Evolutionary conservation across 2,113 vertebrate genomes (phyloP).

Genomic region (Grantiella picta): DNA sequence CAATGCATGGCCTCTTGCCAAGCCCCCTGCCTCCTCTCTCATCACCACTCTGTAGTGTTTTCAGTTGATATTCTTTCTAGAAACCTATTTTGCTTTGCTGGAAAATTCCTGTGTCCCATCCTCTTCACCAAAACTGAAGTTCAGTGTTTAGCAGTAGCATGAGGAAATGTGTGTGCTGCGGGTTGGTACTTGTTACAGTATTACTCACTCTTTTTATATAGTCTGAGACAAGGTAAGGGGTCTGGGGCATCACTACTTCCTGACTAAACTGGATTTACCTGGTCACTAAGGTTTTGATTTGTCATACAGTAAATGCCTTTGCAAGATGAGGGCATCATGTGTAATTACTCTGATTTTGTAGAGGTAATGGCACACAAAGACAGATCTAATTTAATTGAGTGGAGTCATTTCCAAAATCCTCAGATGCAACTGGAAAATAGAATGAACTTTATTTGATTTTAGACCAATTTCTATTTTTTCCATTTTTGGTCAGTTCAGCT

Average conservation of each 20-base stretch:
- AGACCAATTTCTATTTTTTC: neutral
- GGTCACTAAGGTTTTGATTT: neutral
- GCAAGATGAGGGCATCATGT: neutral
- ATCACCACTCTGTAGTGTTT: neutral
- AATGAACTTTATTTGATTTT: neutral
- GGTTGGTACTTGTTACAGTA: neutral
- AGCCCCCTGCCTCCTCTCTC: neutral
- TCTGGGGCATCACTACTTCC: neutral
- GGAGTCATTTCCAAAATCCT: neutral
- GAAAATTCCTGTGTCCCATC: neutral
- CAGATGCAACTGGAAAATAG: neutral
- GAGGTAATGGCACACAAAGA: neutral
- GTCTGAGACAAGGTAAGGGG: neutral
- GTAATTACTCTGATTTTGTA: neutral
- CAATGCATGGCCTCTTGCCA: neutral
- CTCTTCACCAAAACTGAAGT: neutral
- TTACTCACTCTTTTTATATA: neutral
- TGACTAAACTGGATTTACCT: neutral
- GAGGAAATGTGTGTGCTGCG: neutral
- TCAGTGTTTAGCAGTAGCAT: neutral
- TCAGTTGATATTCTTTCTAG: neutral
- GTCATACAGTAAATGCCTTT: neutral
- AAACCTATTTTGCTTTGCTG: neutral
- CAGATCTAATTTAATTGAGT: neutral
- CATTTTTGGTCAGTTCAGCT: neutral